Evolutionary conservation across 2,797 vertebrate species (phyloP).

Genomic region (Poeciliopsis infans): DNA sequence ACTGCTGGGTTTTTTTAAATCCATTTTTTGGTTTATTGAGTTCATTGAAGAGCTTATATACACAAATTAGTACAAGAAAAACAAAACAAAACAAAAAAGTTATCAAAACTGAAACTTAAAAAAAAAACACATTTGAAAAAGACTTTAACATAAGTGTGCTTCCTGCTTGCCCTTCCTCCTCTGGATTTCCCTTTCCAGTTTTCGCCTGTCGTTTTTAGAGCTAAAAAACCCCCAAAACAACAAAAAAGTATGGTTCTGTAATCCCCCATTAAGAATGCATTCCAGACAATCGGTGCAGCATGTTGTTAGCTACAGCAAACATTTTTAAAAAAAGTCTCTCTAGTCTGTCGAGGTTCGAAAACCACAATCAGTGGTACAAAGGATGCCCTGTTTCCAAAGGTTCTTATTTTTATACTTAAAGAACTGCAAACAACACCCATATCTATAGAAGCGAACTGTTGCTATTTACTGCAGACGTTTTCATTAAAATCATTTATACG

Average conservation of each 20-base stretch:
- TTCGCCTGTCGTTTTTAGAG: neutral
- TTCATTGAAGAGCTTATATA: constrained; percentile 89
- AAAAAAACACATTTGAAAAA: constrained; percentile 39
- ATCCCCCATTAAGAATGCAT: constrained; percentile 49
- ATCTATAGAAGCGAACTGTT: constrained; percentile 26
- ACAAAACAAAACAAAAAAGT: constrained; percentile 1
- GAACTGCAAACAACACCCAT: constrained; percentile 8
- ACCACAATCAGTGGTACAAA: constrained; percentile 45
- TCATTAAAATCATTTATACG: constrained; percentile 68
- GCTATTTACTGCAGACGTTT: constrained; percentile 26
- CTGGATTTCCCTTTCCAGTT: neutral
- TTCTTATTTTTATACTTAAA: constrained; percentile 21
- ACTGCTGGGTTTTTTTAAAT: neutral
- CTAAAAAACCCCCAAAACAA: too few species aligned
- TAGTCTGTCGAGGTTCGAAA: constrained; percentile 18
- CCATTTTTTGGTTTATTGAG: constrained; percentile 81
- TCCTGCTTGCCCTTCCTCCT: neutral
- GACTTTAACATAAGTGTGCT: constrained; percentile 43
- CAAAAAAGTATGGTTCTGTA: constrained; percentile 31
- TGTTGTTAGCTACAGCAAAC: constrained; percentile 73
- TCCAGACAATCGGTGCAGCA: constrained; percentile 61
- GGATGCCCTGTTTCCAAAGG: constrained; percentile 4
- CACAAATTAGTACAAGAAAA: constrained; percentile 83
- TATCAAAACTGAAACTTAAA: constrained; percentile 55
- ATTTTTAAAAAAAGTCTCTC: constrained; percentile 44